Base-by-base conservation (phyloP, 2,797 vertebrate genomes). In the Discoglossus pictus region DNA sequence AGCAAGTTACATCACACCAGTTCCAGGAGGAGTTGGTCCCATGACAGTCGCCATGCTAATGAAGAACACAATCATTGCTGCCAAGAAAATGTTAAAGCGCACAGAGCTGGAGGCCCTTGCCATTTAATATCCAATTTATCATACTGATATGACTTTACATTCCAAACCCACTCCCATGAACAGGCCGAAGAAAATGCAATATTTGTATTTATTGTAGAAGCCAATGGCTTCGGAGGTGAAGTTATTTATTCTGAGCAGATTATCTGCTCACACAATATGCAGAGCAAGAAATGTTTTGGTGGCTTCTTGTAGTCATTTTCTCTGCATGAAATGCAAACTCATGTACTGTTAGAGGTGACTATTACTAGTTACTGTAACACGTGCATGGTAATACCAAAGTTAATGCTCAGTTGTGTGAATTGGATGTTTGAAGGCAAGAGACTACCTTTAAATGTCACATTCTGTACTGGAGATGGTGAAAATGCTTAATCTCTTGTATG, bases 11-110 rank as follows among this genome's bases (percentile, higher is more conserved):
- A 98, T 99, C 82, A 99, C 96, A 0, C 97, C 96, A 0, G 97
- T 99, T 1, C 96, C 97, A 0, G 96, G 97, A 0, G 97, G 96
- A 0, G 97, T 99, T 1, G 97, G 97, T 25, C 97, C 97, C 66
- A 96, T 99, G 95, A 99, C 96, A 0, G 97, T 99, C 48, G 97
- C 95, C 1, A 99, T 99, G 97, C 90, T 99, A 2, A 99, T 99
- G 97, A 98, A 97, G 78, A 99, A 99, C 79, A 99, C 97, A 7
- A 89, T 99, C 72, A 98, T 97, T 2, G 97, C 96, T 1, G 94
- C 97, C 2, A 96, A 97, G 83, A 97, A 91, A 18, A 56, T 94
- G 36, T 80, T 93, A 65, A 83, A 76, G 21, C 73, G 47, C 1
- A 66, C 75, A 56, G 80, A 79, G 6, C 56, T 24, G 2, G 75